A percentile compares a stretch with the other conserved stretches of the same genome.
phyloP scores from a whole-genome alignment of 23 tunicate genomes.

The Corella eumyota region DNA sequence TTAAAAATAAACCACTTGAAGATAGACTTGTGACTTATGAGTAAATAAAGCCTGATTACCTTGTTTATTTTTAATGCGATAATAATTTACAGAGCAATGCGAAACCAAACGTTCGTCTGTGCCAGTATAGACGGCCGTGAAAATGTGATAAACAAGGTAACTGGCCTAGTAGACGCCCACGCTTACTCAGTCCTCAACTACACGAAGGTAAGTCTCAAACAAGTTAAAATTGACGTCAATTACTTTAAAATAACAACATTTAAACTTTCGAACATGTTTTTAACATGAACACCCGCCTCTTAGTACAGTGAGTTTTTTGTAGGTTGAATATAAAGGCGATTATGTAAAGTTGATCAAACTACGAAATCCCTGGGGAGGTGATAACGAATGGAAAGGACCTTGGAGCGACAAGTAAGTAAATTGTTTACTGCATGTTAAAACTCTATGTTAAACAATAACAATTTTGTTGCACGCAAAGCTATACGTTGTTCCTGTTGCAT shows the following conservation, averaged over 20 bases:
- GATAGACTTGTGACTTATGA: too few species aligned
- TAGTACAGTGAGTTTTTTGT: neutral
- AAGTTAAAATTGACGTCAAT: too few species aligned
- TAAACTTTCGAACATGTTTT: neutral
- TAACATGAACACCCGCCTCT: too few species aligned
- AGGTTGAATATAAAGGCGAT: slow-evolving; percentile 38
- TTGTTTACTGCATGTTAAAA: too few species aligned
- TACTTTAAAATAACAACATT: neutral
- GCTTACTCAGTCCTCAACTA: slow-evolving; percentile 58
- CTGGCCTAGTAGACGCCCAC: slow-evolving; percentile 76
- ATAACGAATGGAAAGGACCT: slow-evolving; percentile 64
- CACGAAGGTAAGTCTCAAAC: slow-evolving; percentile 20
- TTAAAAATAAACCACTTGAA: too few species aligned
- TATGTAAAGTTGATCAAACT: slow-evolving; percentile 48
- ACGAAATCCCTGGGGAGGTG: slow-evolving; percentile 79
- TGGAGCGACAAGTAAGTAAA: slow-evolving; percentile 68
- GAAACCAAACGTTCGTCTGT: slow-evolving; percentile 50
- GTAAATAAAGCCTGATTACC: too few species aligned
- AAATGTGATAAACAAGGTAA: slow-evolving; percentile 16
- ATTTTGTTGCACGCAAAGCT: too few species aligned
- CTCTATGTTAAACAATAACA: too few species aligned
- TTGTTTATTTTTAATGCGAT: too few species aligned
- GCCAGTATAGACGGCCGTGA: slow-evolving; percentile 28
- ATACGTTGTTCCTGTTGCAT: too few species aligned
- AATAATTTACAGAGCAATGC: slow-evolving; percentile 51